Conservation (phyloP, 2,113 vertebrate species). For the Menidia beryllina region DNA sequence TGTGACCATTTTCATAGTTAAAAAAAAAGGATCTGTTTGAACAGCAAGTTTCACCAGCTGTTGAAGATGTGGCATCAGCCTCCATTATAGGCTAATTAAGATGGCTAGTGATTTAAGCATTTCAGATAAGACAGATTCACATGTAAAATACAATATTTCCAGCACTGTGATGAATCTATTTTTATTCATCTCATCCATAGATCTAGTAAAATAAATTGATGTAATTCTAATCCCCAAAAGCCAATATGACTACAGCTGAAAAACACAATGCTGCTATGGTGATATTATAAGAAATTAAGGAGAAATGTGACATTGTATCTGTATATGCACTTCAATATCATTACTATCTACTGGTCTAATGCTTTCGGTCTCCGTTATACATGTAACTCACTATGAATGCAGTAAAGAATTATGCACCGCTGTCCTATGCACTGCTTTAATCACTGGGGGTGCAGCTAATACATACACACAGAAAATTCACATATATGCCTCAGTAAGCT, state of each 20-base stretch:
- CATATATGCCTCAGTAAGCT: slow-evolving; percentile 44
- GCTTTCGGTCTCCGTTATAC: slow-evolving; percentile 12
- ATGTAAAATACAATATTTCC: not conserved
- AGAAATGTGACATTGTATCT: not conserved
- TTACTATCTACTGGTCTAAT: not conserved
- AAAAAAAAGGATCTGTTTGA: too few species aligned
- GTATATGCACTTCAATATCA: not conserved
- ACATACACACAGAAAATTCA: slow-evolving; percentile 46
- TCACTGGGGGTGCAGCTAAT: slow-evolving; percentile 34
- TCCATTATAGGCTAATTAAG: too few species aligned
- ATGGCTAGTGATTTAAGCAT: not conserved
- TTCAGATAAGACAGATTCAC: not conserved
- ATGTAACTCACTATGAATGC: slow-evolving; percentile 20
- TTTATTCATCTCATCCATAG: too few species aligned
- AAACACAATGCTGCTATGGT: not conserved
- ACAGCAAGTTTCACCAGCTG: too few species aligned
- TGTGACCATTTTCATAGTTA: too few species aligned
- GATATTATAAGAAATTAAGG: not conserved
- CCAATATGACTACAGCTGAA: not conserved
- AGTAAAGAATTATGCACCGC: slow-evolving; percentile 35
- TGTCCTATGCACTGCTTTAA: slow-evolving; percentile 13
- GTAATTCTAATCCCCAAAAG: too few species aligned
- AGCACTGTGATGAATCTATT: too few species aligned
- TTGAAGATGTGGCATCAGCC: too few species aligned
- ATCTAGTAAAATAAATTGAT: too few species aligned